Evolutionary conservation across 2,113 vertebrate species (phyloP).

Genomic region (Aramus guarauna): DNA sequence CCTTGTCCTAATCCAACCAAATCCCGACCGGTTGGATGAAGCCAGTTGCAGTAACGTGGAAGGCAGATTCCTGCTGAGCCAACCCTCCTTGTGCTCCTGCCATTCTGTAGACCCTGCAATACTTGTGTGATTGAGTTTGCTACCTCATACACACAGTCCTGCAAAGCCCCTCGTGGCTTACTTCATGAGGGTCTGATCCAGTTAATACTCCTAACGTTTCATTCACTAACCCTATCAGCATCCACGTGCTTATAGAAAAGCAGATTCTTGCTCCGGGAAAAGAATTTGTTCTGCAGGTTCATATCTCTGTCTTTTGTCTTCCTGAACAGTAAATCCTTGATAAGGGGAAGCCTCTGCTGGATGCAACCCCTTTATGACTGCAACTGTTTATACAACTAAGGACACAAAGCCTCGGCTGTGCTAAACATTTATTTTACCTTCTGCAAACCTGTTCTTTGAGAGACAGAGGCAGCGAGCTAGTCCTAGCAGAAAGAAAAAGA

Average conservation of each 20-base stretch:
- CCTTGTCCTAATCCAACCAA: not conserved
- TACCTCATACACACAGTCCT: not conserved
- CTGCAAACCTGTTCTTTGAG: not conserved
- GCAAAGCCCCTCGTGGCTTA: not conserved
- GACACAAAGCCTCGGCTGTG: not conserved
- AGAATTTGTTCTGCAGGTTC: not conserved
- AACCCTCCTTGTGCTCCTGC: not conserved
- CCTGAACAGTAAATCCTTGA: not conserved
- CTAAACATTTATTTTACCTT: not conserved
- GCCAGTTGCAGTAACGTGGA: accelerated
- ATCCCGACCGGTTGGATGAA: not conserved
- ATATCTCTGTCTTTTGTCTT: not conserved
- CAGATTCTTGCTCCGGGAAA: not conserved
- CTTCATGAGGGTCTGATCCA: not conserved
- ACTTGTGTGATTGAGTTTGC: not conserved
- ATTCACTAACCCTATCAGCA: not conserved
- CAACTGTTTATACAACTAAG: not conserved
- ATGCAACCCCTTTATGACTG: not conserved
- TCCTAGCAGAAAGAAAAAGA: not conserved
- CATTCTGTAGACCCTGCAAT: not conserved
- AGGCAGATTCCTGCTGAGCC: not conserved
- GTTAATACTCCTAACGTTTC: not conserved
- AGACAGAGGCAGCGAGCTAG: not conserved
- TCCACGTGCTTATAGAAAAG: not conserved
- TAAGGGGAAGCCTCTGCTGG: not conserved